phyloP scores from a whole-genome alignment of 2,113 vertebrate genomes.

The Crotophaga sulcirostris region DNA sequence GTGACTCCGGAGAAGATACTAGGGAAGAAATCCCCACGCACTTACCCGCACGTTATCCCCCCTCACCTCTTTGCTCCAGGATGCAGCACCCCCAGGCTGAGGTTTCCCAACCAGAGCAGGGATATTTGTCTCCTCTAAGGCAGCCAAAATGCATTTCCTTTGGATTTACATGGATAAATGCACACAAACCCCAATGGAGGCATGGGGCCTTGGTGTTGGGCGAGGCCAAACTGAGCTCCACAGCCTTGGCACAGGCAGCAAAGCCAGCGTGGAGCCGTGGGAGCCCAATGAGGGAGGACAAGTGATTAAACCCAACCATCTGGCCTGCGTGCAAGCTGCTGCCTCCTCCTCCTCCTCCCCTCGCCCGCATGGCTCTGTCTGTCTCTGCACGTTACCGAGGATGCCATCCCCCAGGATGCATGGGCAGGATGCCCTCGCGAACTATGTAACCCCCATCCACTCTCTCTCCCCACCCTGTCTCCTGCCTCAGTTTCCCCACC shows the following conservation, averaged over 20 bases:
- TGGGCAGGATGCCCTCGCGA: background rate
- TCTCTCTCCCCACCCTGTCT: background rate
- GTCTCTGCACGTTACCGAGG: background rate
- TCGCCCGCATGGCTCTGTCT: background rate
- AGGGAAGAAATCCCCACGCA: fast-evolving
- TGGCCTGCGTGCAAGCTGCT: background rate
- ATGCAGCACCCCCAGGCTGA: background rate
- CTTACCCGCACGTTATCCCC: fast-evolving
- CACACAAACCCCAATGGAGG: background rate
- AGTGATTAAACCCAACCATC: constrained; percentile 52
- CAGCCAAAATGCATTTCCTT: background rate
- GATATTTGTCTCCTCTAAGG: background rate
- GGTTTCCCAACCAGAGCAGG: background rate
- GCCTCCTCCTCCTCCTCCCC: background rate
- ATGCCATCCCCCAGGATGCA: background rate
- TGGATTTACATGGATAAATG: background rate
- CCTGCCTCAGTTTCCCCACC: constrained; percentile 8
- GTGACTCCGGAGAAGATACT: fast-evolving
- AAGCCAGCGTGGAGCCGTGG: background rate
- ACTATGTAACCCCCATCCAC: fast-evolving
- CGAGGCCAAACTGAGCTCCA: background rate
- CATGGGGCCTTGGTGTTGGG: fast-evolving
- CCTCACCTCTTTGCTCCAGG: background rate
- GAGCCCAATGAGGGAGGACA: background rate
- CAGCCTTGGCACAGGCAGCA: background rate